Evolutionary conservation across 1,140 invertebrate species (phyloP), one percentile per base, ranked within the genome.

Genomic region (Spodoptera litura): DNA sequence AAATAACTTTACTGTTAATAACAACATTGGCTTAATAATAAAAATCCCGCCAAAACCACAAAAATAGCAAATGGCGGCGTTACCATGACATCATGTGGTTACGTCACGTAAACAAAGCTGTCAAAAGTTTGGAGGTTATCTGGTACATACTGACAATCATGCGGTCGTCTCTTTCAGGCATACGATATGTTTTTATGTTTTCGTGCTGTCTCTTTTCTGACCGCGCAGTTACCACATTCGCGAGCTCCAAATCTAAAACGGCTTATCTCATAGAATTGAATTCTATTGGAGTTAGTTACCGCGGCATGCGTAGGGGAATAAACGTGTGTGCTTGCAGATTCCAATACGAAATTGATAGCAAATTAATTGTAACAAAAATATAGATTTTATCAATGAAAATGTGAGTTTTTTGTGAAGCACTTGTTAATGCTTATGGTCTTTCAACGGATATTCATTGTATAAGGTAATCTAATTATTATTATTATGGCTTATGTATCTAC

Each of bases 41-140:
- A 70, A 80, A 77, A 44, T 8, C 62, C 68, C 75, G 75, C 74
- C 25, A 81, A 80, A 78, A 64, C 44, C 58, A 74, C 68, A 53
- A 62, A 59, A 79, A 56, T 70, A 55, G 56, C 80, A 82, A 80
- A 83, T 81, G 82, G 81, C 80, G 49, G 78, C 82, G 88, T 89
- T 89, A 73, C 87, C 85, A 90, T 91, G 89, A 90, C 87, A 89
- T 90, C 90, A 91, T 89, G 86, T 64, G 84, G 79, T 88, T 88
- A 89, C 85, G 84, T 88, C 88, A 89, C 79, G 80, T 88, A 85
- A 85, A 88, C 83, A 86, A 83, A 80, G 27, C 44, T 77, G 51
- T 77, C 52, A 68, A 55, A 68, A 56, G 51, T 68, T 77, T 11
- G 15, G 52, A 66, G 31, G 51, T 56, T 62, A 62, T 13, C 8